These are phyloP conservation scores for Oedothorax gibbosus DNA, from an alignment of 1,140 invertebrate species.

Conservation along the genomic window DNA sequence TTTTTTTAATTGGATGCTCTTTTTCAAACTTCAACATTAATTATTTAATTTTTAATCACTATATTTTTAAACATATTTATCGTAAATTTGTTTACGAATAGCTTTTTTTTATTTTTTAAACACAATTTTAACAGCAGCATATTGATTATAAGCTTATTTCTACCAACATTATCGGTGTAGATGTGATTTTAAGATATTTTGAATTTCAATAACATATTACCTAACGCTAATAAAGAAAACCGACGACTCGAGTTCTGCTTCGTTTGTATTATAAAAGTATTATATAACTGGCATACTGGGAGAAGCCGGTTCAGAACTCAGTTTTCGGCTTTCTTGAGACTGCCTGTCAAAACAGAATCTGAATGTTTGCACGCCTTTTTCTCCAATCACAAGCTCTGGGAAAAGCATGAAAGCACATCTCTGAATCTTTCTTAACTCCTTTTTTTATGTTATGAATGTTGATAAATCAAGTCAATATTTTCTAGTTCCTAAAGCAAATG, in stretches of 20 bases:
- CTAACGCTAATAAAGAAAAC: background rate
- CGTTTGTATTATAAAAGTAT: constrained; percentile 57
- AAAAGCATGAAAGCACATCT: background rate
- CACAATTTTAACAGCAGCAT: too few relatives aligned
- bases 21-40: too few relatives aligned
- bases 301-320: constrained; percentile 27
- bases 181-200: too few relatives aligned
- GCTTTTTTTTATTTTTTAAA: too few relatives aligned
- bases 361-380: constrained; percentile 13
- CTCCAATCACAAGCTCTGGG: constrained; percentile 21
- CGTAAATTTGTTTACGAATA: too few relatives aligned
- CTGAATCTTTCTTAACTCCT: constrained; percentile 8
- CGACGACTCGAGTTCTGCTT: constrained; percentile 25
- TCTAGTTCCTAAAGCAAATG: constrained; percentile 53
- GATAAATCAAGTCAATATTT: constrained; percentile 58
- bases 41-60: too few relatives aligned
- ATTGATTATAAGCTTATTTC: too few relatives aligned
- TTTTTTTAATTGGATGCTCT: too few relatives aligned
- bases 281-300: constrained; percentile 44
- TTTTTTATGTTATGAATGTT: constrained; percentile 58
- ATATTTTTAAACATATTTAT: too few relatives aligned
- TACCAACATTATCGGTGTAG: too few relatives aligned
- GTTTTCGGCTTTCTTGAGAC: constrained; percentile 8
- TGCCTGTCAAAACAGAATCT: background rate
- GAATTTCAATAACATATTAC: background rate